A percentile compares a stretch with the other conserved stretches of the same genome.
These are phyloP conservation scores for Oryzias javanicus DNA, from an alignment of 2,113 vertebrate species.

Conservation along the genomic window DNA sequence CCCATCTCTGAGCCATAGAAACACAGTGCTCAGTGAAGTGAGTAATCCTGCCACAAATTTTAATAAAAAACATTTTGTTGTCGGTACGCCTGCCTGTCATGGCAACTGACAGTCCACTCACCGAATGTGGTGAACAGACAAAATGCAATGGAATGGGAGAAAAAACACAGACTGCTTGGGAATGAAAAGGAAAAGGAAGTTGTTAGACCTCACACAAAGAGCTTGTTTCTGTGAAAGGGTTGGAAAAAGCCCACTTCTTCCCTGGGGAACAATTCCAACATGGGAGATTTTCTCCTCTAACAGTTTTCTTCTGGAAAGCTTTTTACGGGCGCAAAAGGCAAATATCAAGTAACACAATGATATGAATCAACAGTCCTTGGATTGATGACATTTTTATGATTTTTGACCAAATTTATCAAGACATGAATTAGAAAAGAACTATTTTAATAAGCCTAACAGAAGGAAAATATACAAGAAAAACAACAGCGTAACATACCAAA, in stretches of 20 bases:
- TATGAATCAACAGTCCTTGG: background rate
- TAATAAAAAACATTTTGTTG: conserved; percentile 45
- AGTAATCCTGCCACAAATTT: conserved; percentile 57
- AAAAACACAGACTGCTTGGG: conserved; percentile 46
- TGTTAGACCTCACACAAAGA: conserved; percentile 58
- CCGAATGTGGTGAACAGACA: conserved; percentile 29
- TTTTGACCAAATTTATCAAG: too few species aligned
- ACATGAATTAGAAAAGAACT: too few species aligned
- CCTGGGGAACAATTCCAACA: conserved; percentile 38
- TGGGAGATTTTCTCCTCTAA: conserved; percentile 22
- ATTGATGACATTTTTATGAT: background rate
- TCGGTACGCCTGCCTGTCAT: conserved; percentile 50
- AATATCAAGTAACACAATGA: background rate
- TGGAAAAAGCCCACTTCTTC: conserved; percentile 34
- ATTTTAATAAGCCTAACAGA: too few species aligned
- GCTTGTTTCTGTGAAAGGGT: conserved; percentile 29
- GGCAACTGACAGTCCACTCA: conserved; percentile 52
- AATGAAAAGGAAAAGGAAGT: conserved; percentile 59
- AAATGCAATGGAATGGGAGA: conserved; percentile 64
- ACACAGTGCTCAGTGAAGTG: conserved; percentile 41
- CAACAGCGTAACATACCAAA: too few species aligned
- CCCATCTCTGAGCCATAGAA: conserved; percentile 35
- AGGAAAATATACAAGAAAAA: too few species aligned
- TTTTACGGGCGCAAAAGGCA: background rate
- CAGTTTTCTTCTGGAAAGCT: conserved; percentile 8